Evolutionary conservation across 2,888 invertebrate genomes (phyloP), one percentile per base, ranked within the genome.

Genomic region (Ornithoptera priamus): DNA sequence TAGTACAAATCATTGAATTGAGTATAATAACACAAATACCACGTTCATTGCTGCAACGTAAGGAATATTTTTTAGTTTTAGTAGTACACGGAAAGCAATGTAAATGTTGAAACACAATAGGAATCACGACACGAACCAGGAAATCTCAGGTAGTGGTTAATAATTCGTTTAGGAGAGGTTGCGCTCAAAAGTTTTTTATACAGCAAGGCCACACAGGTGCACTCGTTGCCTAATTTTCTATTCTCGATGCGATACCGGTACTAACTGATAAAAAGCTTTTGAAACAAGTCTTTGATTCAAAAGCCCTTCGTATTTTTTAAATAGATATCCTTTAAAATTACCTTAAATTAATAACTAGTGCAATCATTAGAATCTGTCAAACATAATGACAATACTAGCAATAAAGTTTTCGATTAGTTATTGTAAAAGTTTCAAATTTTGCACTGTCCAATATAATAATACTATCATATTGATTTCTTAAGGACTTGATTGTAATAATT

Each of bases 131-230:
- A 72, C 71, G 71, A 72, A 75, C 77, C 76, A 86, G 83, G 84
- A 84, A 84, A 86, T 86, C 84, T 78, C 90, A 91, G 90, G 92
- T 90, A 90, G 90, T 89, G 86, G 87, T 85, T 88, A 88, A 89
- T 90, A 91, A 92, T 92, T 91, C 92, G 92, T 92, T 92, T 92
- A 92, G 90, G 85, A 83, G 83, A 84, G 85, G 89, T 85, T 87
- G 90, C 89, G 89, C 88, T 86, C 85, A 86, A 84, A 86, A 39
- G 88, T 92, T 92, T 91, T 84, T 91, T 85, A 80, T 73, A 79
- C 77, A 75, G 77, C 73, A 75, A 85, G 90, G 85, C 92, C 92
- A 92, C 92, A 92, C 92, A 92, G 92, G 92, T 92, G 92, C 87
- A 84, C 83, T 81, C 81, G 80, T 79, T 81, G 83, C 81, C 88